These are phyloP conservation scores for Drosophila kuntzei DNA, from an alignment of 2,888 invertebrate genomes.

Conservation along the genomic window DNA sequence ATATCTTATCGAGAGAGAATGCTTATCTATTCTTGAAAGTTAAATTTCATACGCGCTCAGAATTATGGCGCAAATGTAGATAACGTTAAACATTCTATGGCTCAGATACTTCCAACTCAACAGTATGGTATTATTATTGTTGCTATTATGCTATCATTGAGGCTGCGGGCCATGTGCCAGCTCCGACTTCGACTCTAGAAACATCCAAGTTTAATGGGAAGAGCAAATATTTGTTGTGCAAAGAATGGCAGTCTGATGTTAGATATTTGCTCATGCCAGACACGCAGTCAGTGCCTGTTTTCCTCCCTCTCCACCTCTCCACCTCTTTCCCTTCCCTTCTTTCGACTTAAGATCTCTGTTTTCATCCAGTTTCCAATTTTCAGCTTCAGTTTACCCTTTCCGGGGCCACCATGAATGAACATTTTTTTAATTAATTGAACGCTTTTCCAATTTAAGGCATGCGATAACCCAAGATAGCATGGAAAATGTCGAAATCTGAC, in stretches of 20 bases:
- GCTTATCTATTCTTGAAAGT: constrained; percentile 66
- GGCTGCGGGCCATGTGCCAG: constrained; percentile 25
- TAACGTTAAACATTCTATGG: constrained; percentile 47
- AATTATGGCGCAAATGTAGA: constrained; percentile 69
- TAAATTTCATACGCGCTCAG: constrained; percentile 61
- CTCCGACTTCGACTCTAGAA: neutral
- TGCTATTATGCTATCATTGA: constrained; percentile 2
- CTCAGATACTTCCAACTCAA: neutral
- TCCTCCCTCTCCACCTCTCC: neutral
- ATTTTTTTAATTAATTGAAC: constrained; percentile 66
- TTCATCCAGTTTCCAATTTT: constrained; percentile 18
- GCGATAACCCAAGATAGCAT: constrained; percentile 48
- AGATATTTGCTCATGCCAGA: constrained; percentile 64
- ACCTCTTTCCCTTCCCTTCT: neutral
- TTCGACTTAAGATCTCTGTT: constrained; percentile 10
- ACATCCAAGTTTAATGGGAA: constrained; percentile 20
- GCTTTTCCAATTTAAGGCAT: constrained; percentile 59
- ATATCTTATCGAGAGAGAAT: constrained; percentile 52
- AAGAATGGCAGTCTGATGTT: constrained; percentile 63
- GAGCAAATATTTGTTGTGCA: constrained; percentile 61
- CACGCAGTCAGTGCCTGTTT: constrained; percentile 38
- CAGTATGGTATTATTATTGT: neutral
- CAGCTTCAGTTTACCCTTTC: constrained; percentile 17
- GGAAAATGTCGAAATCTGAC: constrained; percentile 45
- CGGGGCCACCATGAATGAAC: constrained; percentile 37